phyloP scores from a whole-genome alignment of 2,797 vertebrate genomes.

The Acipenser ruthenus region DNA sequence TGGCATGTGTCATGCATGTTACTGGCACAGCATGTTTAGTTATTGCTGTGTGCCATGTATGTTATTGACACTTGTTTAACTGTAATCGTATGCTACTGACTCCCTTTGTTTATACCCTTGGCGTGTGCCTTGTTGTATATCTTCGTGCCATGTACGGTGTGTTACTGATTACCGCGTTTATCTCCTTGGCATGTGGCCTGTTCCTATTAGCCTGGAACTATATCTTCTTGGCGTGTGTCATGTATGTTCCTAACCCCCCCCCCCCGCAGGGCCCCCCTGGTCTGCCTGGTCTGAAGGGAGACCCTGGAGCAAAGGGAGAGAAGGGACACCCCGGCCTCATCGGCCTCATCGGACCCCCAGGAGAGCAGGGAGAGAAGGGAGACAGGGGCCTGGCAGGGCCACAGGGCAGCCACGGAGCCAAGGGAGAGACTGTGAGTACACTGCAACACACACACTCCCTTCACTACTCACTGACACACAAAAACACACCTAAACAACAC shows the following conservation, averaged over 20 bases:
- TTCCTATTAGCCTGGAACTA: neutral
- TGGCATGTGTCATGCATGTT: too few species aligned
- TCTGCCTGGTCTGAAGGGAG: slow-evolving; percentile 84
- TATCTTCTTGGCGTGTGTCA: neutral
- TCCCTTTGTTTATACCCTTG: too few species aligned
- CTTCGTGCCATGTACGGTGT: too few species aligned
- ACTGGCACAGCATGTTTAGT: too few species aligned
- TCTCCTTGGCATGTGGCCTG: neutral
- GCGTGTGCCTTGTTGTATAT: too few species aligned
- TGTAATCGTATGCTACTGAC: too few species aligned
- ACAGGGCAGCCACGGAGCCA: slow-evolving; percentile 67
- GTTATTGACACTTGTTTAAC: too few species aligned
- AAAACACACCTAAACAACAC: neutral
- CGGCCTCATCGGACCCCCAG: slow-evolving; percentile 76
- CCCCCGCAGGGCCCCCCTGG: slow-evolving; percentile 80
- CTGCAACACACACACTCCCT: neutral
- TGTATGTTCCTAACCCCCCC: neutral
- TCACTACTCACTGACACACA: too few species aligned
- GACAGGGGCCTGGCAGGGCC: slow-evolving; percentile 75
- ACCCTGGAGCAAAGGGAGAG: slow-evolving; percentile 87
- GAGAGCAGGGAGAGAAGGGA: slow-evolving; percentile 87
- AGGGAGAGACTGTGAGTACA: slow-evolving; percentile 75
- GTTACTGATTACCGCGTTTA: too few species aligned
- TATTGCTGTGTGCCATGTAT: too few species aligned
- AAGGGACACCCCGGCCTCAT: slow-evolving; percentile 89